phyloP scores from a whole-genome alignment of 2,888 invertebrate species.

The Morinoia aosen region DNA sequence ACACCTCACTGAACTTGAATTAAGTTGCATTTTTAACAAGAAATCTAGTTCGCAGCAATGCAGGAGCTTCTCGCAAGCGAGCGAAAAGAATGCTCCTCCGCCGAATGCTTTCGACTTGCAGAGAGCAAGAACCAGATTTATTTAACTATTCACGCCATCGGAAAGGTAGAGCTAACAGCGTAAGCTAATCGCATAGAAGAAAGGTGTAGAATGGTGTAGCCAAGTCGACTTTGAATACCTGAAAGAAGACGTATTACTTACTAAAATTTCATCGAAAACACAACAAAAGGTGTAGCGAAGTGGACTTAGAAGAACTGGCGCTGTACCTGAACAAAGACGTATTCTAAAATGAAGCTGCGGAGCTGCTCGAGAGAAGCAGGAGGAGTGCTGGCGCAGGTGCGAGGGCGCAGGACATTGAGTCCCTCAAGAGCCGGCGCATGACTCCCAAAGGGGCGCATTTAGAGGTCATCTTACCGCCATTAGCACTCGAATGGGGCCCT shows the following conservation, averaged over 20 bases:
- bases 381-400: neutral
- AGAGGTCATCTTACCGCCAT: constrained; percentile 48
- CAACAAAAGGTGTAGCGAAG: neutral
- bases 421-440: constrained; percentile 13
- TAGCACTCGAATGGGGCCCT: constrained; percentile 34
- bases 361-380: neutral
- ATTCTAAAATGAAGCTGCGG: neutral
- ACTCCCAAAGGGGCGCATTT: constrained; percentile 29
- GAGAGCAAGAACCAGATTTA: neutral
- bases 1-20: neutral
- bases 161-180: too few relatives aligned
- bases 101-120: neutral
- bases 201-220: too few relatives aligned
- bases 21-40: neutral
- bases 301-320: neutral
- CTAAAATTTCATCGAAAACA: neutral
- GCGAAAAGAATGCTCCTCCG: neutral
- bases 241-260: neutral
- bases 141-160: too few relatives aligned
- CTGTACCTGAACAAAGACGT: neutral
- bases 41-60: neutral
- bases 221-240: too few relatives aligned
- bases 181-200: too few relatives aligned
- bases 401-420: constrained; percentile 26
- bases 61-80: neutral